Conservation (phyloP, 1,140 invertebrate species). For the Ostrea edulis region DNA sequence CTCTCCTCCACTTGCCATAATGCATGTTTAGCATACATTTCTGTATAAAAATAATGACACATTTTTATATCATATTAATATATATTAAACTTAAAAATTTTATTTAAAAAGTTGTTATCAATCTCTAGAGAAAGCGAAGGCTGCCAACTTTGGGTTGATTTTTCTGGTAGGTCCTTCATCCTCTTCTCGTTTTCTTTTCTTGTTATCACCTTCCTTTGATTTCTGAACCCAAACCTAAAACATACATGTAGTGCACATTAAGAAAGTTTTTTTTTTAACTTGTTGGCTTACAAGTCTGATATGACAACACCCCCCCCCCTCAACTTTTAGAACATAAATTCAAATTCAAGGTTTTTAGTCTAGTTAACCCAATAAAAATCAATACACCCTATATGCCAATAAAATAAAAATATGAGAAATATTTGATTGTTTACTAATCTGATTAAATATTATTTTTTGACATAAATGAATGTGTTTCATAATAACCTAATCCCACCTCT, state of each 20-base stretch:
- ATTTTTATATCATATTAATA: neutral
- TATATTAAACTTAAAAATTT: neutral
- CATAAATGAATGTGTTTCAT: too few species aligned
- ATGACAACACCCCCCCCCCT: neutral
- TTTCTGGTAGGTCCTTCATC: neutral
- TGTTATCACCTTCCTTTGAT: constrained; percentile 17
- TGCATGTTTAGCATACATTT: neutral
- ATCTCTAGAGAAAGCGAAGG: constrained; percentile 12
- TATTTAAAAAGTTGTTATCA: neutral
- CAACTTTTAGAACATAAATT: neutral
- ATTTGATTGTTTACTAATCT: too few species aligned
- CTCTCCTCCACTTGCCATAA: neutral
- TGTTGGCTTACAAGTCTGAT: neutral
- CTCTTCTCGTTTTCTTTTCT: constrained; percentile 25
- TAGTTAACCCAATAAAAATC: neutral
- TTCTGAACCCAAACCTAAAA: constrained; percentile 20
- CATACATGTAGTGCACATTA: neutral
- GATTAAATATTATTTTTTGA: too few species aligned
- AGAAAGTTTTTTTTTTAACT: neutral
- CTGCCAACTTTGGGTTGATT: constrained; percentile 6
- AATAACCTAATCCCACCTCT: too few species aligned
- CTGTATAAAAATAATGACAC: neutral
- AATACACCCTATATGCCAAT: too few species aligned
- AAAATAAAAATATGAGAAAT: too few species aligned
- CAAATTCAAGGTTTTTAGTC: neutral